These are phyloP conservation scores for Pantherophis vulpinus DNA, from an alignment of 2,797 vertebrate genomes.

Conservation along the genomic window DNA sequence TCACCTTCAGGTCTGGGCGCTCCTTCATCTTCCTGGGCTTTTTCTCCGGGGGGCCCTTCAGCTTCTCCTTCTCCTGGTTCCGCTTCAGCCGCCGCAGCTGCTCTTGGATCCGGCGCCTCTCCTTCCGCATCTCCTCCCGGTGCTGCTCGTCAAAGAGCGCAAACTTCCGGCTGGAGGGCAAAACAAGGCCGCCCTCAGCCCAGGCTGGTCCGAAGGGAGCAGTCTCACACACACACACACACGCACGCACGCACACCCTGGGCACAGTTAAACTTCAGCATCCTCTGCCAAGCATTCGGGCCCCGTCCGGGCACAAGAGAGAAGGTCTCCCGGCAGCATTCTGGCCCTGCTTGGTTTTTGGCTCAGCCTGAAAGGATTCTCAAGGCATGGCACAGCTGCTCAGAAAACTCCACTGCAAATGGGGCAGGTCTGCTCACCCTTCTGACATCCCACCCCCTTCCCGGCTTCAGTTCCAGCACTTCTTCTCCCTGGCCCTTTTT, in stretches of 20 bases:
- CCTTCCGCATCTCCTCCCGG: conserved; percentile 97
- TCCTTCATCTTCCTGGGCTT: conserved; percentile 97
- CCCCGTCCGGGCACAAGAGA: neutral
- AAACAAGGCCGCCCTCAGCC: neutral
- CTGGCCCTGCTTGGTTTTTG: neutral
- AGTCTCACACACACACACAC: too few relatives aligned
- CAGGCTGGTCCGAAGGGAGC: neutral
- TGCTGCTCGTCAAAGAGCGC: conserved; percentile 97
- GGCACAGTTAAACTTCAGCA: too few relatives aligned
- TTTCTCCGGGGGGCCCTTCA: conserved; percentile 96
- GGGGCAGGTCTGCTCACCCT: neutral
- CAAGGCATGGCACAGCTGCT: neutral
- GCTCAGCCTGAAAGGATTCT: neutral
- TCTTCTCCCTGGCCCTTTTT: neutral
- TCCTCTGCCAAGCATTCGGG: neutral
- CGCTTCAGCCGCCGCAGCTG: conserved; percentile 91
- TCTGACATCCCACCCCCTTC: neutral
- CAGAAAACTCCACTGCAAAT: neutral
- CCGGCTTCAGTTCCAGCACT: neutral
- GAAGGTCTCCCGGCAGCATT: neutral
- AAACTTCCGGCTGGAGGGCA: conserved; percentile 85
- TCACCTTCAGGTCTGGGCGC: conserved; percentile 95
- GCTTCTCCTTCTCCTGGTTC: conserved; percentile 97
- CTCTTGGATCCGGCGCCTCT: conserved; percentile 93
- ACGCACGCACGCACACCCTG: neutral